A percentile compares a stretch with the other conserved stretches of the same genome.
phyloP scores from a whole-genome alignment of 2,113 vertebrate species.

The Tyrannus savana region DNA sequence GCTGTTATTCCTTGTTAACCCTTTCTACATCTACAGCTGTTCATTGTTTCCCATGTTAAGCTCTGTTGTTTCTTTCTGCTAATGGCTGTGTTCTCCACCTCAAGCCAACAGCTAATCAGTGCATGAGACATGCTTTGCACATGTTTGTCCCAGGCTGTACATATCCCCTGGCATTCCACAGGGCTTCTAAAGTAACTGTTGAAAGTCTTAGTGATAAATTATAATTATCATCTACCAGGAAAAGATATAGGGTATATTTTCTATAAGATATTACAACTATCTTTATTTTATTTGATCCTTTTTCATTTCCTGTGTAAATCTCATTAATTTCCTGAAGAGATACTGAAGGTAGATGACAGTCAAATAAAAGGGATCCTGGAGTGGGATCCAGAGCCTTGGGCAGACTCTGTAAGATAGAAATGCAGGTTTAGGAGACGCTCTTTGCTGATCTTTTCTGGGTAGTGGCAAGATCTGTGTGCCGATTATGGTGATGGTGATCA shows the following conservation, averaged over 20 bases:
- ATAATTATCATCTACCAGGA: not conserved
- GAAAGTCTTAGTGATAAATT: not conserved
- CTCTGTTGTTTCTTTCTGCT: not conserved
- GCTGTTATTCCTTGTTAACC: not conserved
- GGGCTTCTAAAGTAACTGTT: not conserved
- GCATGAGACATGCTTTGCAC: fast-evolving
- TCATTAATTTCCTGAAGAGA: not conserved
- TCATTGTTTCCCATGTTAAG: fast-evolving
- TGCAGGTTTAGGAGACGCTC: not conserved
- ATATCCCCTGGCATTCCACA: not conserved
- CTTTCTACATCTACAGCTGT: not conserved
- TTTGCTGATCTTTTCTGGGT: not conserved
- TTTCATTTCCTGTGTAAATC: not conserved
- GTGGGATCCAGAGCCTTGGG: not conserved
- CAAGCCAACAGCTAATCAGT: not conserved
- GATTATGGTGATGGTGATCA: not conserved
- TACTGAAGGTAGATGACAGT: not conserved
- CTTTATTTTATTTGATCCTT: not conserved
- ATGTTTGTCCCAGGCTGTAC: not conserved
- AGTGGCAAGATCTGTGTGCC: not conserved
- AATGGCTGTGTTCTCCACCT: not conserved
- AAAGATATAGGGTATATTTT: not conserved
- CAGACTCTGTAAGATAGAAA: not conserved
- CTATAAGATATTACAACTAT: not conserved
- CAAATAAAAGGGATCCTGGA: not conserved